Conservation (phyloP, 2,888 invertebrate genomes). For the Sepioteuthis lessoniana region DNA sequence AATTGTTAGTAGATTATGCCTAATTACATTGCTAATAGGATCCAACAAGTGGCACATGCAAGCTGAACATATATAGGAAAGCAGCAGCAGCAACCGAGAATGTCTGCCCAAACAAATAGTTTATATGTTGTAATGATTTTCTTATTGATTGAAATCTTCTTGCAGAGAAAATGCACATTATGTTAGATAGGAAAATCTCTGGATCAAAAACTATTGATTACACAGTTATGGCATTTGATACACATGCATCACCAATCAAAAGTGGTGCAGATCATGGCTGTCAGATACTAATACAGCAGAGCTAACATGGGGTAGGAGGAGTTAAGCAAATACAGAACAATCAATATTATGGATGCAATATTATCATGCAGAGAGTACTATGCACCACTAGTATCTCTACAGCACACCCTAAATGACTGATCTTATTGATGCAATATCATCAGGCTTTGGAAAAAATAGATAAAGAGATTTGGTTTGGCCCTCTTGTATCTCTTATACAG, state of each 20-base stretch:
- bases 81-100: not conserved
- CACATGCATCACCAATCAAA: conserved; percentile 21
- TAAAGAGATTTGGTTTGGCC: not conserved
- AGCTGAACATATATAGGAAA: not conserved
- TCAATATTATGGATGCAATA: conserved; percentile 20
- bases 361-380: not conserved
- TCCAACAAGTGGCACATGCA: not conserved
- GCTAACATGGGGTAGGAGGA: not conserved
- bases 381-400: not conserved
- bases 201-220: conserved; percentile 33
- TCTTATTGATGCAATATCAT: not conserved
- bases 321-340: not conserved
- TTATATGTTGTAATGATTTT: conserved; percentile 33
- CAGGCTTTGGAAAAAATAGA: not conserved
- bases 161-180: not conserved
- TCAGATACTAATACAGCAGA: conserved; percentile 33
- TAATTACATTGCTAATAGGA: not conserved
- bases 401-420: not conserved
- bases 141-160: conserved; percentile 25
- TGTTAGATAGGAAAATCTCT: conserved; percentile 33
- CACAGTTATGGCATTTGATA: conserved; percentile 25
- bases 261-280: conserved; percentile 33
- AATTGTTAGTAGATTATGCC: not conserved
- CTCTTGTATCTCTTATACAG: not conserved
- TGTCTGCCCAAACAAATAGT: conserved; percentile 5